Conservation (phyloP, 2,113 vertebrate species). For the Myotis brandtii region DNA sequence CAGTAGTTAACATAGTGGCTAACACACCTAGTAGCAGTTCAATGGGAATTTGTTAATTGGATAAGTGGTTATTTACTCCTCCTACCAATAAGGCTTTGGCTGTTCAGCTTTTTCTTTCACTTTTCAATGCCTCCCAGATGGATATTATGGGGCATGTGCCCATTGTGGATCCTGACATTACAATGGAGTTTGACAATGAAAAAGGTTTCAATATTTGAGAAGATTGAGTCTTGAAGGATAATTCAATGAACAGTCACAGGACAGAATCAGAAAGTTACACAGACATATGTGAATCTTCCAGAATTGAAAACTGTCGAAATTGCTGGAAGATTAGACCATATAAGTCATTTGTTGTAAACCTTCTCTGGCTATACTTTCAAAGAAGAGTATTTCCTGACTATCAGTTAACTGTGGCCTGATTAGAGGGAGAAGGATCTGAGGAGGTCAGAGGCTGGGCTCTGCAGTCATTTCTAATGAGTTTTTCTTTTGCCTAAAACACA, state of each 20-base stretch:
- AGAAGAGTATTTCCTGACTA: slow-evolving; percentile 72
- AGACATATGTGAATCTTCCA: slow-evolving; percentile 68
- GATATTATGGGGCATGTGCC: slow-evolving; percentile 6
- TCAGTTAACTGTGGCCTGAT: slow-evolving; percentile 67
- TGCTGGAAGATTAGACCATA: slow-evolving; percentile 75
- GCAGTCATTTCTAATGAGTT: slow-evolving; percentile 54
- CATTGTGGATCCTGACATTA: slow-evolving; percentile 26
- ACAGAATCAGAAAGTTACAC: slow-evolving; percentile 70
- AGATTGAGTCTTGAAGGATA: slow-evolving; percentile 72
- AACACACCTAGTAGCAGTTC: slow-evolving; percentile 12
- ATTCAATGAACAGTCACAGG: slow-evolving; percentile 56
- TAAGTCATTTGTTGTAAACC: slow-evolving; percentile 64
- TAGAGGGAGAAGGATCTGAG: slow-evolving; percentile 59
- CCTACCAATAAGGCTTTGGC: slow-evolving; percentile 8
- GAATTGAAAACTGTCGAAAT: slow-evolving; percentile 70
- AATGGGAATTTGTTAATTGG: slow-evolving; percentile 62
- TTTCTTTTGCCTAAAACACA: slow-evolving; percentile 69
- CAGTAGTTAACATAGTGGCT: slow-evolving; percentile 34
- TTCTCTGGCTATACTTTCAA: slow-evolving; percentile 63
- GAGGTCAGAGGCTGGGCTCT: slow-evolving; percentile 49
- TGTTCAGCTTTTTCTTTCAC: slow-evolving; percentile 22
- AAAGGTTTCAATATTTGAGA: slow-evolving; percentile 64
- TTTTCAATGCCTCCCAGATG: slow-evolving; percentile 38
- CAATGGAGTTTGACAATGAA: slow-evolving; percentile 61
- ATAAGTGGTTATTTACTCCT: slow-evolving; percentile 29